Evolutionary conservation across 1,140 invertebrate species (phyloP).

Genomic region (Zophobas atratus): DNA sequence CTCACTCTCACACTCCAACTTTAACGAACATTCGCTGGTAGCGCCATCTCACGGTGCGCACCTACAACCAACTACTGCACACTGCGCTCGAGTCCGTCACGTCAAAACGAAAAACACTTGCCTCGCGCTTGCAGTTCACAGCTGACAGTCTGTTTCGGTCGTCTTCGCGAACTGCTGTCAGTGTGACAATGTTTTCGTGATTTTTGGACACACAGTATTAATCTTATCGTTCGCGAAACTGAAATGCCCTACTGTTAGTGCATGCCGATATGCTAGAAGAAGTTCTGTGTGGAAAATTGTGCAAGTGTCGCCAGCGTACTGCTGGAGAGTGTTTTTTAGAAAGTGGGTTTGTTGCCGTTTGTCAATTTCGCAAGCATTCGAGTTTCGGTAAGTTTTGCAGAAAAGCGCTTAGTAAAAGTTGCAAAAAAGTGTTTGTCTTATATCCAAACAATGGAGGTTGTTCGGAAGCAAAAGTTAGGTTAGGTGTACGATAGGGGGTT

Average conservation of each 20-base stretch:
- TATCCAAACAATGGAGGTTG: background rate
- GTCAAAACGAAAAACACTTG: constrained; percentile 16
- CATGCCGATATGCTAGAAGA: constrained; percentile 48
- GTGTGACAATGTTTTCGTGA: constrained; percentile 56
- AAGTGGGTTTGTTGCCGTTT: constrained; percentile 56
- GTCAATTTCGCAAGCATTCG: constrained; percentile 52
- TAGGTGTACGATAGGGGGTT: background rate
- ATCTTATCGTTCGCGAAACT: constrained; percentile 19
- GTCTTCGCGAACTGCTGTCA: constrained; percentile 47
- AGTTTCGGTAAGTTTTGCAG: constrained; percentile 53
- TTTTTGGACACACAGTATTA: constrained; percentile 36
- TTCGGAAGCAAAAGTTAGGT: constrained; percentile 14
- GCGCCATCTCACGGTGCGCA: constrained; percentile 47
- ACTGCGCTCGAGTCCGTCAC: constrained; percentile 1
- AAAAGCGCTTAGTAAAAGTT: background rate
- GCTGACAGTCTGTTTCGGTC: constrained; percentile 51
- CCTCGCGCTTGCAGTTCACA: constrained; percentile 51
- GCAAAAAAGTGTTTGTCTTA: background rate
- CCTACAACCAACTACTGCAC: constrained; percentile 20
- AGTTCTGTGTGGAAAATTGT: constrained; percentile 53
- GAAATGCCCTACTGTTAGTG: constrained; percentile 46
- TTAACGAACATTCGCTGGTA: background rate
- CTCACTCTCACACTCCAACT: background rate
- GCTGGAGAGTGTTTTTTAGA: constrained; percentile 59
- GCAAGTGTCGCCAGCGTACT: constrained; percentile 49